Conservation (phyloP, 2,797 vertebrate genomes). For the Tragelaphus eurycerus region DNA sequence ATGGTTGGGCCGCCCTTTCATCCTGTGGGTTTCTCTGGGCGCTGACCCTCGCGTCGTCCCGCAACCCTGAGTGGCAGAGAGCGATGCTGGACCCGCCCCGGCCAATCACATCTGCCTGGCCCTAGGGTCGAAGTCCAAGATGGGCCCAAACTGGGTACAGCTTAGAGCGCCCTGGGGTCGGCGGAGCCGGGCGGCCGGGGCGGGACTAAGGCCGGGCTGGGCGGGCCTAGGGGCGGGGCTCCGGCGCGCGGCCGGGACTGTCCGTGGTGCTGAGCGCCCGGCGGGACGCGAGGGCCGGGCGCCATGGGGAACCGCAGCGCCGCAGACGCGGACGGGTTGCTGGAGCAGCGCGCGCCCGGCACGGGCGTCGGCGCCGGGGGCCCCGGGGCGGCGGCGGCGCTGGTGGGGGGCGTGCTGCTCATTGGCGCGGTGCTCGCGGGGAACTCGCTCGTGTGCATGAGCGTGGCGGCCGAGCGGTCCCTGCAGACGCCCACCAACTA, state of each 20-base stretch:
- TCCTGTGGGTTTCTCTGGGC: neutral
- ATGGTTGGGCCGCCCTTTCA: neutral
- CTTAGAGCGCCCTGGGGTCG: neutral
- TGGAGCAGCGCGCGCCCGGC: slow-evolving; percentile 87
- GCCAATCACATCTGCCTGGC: neutral
- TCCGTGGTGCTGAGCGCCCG: neutral
- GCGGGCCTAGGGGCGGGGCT: neutral
- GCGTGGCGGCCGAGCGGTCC: slow-evolving; percentile 93
- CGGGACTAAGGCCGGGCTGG: neutral
- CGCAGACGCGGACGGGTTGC: slow-evolving; percentile 67
- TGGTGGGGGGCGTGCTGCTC: slow-evolving; percentile 88
- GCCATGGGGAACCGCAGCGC: slow-evolving; percentile 72
- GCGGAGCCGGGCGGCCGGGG: neutral
- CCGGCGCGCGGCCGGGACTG: neutral
- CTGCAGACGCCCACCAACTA: slow-evolving; percentile 97
- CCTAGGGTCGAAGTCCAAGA: neutral
- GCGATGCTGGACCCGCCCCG: neutral
- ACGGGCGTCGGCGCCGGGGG: slow-evolving; percentile 81
- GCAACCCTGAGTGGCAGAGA: too few species aligned
- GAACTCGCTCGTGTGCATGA: slow-evolving; percentile 93
- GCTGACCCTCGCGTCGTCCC: too few species aligned
- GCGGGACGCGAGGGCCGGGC: neutral
- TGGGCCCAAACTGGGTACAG: neutral
- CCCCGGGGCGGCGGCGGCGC: slow-evolving; percentile 77
- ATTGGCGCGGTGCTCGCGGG: slow-evolving; percentile 92